Base-by-base conservation (phyloP, 2,797 vertebrate genomes). In the Cynodonichthys magdalenae region DNA sequence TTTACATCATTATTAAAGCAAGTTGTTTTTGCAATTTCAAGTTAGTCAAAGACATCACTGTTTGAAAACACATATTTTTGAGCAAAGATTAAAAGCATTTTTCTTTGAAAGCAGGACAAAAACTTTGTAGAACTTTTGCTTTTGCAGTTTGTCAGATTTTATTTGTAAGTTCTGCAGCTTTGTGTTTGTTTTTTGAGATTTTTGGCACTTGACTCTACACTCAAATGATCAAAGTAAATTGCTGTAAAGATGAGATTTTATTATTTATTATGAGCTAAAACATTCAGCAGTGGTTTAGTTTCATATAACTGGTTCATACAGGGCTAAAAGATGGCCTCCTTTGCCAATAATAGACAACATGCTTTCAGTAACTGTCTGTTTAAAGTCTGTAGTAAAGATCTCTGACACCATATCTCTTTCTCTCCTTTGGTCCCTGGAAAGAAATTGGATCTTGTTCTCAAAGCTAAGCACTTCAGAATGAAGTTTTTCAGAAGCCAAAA, bases 401-500 rank as follows among this genome's bases (percentile, higher is more conserved):
- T 75, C 65, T 84, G 85, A 83, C 85, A 79, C 79, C 42, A 19
- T 69, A 71, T 82, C 66, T 66, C 62, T 63, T 59, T 74, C 66
- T 53, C 28, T 58, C 75, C 67, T 71, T 69, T 71, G 69, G 70
- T 64, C 76, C 76, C 83, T 79, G 82, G 77, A 82, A 77, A 85
- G 87, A 87, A 88, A 91, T 84, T 87, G 79, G 79, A 91, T 90
- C 85, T 73, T 79, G 81, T 90, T 83, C 87, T 87, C 71, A 85
- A 87, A 90, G 83, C 88, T 84, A 87, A 90, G 80, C 87, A 91
- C 90, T 92, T 92, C 85, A 89, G 87, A 84, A 86, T 85, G 81
- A 84, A 87, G 87, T 90, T 92, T 92, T 90, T 86, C 85, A 84
- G 79, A 79, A 64, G 85, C 87, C 86, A 84, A 80, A 89, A 90